Evolutionary conservation across 2,888 invertebrate species (phyloP), one percentile per base, ranked within the genome.

Genomic region (Xestia ashworthii): DNA sequence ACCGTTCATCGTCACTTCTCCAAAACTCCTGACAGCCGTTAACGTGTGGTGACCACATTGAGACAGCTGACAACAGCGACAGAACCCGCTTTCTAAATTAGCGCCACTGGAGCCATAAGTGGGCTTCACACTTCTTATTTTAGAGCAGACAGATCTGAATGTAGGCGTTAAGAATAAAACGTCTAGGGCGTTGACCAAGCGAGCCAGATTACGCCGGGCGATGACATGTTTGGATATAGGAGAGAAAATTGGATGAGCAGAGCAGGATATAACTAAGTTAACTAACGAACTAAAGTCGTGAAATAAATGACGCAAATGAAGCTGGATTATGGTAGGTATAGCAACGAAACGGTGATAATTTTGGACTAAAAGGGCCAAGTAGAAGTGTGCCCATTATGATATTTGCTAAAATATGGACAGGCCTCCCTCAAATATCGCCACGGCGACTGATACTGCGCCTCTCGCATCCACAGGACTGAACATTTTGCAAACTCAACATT

Each of bases 131-230:
- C 73, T 87, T 81, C 62, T 88, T 75, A 87, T 88, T 89, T 87
- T 81, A 71, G 81, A 70, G n/a, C 32, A 66, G 74, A 77, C 83
- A 77, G 46, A 75, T 74, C 69, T 74, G 58, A 38, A 60, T 76
- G 80, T 80, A 71, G 82, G 88, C 80, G 84, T 81, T 65, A 81
- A 80, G 79, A 86, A 81, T 81, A 82, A 79, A 81, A 25, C 71
- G 78, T 65, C 81, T 78, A 71, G 86, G 73, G 78, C 86, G 78
- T 79, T 83, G 88, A 84, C 84, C 86, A 88, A 71, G 74, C 62
- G 70, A 72, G 64, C 64, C 50, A 78, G 85, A 81, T 83, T 85
- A 80, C 48, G 72, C 69, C n/a, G 55, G 64, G 67, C 74, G 76
- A 74, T 62, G 82, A 82, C 71, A 60, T 67, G 71, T 72, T 78